Evolutionary conservation across 2,888 invertebrate species (phyloP), one percentile per base, ranked within the genome.

Genomic region (Ormyrus rosae): DNA sequence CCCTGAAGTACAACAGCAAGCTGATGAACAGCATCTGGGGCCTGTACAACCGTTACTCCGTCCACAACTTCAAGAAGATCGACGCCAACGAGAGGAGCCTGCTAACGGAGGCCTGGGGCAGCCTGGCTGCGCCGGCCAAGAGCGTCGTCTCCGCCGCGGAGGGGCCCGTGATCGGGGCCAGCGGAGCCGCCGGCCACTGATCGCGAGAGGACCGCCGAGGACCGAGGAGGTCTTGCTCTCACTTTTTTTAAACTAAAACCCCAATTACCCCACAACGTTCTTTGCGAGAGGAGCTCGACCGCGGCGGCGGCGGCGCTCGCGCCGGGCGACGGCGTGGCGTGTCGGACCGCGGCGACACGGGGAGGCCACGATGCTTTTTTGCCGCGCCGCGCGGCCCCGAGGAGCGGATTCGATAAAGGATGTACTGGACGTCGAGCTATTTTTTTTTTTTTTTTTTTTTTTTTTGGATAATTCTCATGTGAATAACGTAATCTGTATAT

Each of bases 1-100:
- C 95, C 19, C 91, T 94, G 81, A 95, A 96, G 88, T 97, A 97
- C 91, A 96, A 95, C 91, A 95, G 95, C 90, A 96, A 96, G 91
- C 91, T 96, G 88, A 97, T 97, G 97, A 96, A 96, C 90, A 96
- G 96, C 91, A 96, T 97, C 89, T 97, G 97, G 97, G 96, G 96
- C n/a, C 92, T 95, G 83, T 97, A 97, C 92, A 97, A 97, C 91
- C 94, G 96, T 68, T 96, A 96, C 89, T 96, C 97, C 0, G 96
- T 96, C 0, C 96, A 97, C 87, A 97, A 97, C 90, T 95, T 97
- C 84, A 96, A 97, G 92, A 95, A 95, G 87, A 94, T 94, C 87
- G 95, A 95, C 88, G 93, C 92, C 82, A 86, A 91, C 86, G 85
- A 64, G 82, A 9, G 73, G 58, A 34, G 65, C 65, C 48, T 79